Percentiles rank a stretch among this genome's conserved stretches.
phyloP scores from a whole-genome alignment of 2,888 invertebrate genomes.

The Octodonta nipae region DNA sequence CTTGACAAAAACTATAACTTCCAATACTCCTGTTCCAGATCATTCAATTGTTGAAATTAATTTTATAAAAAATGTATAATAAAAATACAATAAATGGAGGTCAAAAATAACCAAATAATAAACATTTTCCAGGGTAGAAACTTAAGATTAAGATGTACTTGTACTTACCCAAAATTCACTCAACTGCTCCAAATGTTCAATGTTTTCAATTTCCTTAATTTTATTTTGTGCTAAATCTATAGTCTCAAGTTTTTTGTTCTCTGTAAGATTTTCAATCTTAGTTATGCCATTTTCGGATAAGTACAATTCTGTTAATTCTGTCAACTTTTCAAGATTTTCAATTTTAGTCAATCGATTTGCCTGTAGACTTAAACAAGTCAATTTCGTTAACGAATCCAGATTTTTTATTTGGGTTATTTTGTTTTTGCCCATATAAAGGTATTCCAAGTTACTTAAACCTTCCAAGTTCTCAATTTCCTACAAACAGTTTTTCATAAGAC shows the following conservation, averaged over 20 bases:
- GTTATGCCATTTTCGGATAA: conserved; percentile 85
- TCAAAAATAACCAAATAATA: too few relatives aligned
- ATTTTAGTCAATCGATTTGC: conserved; percentile 79
- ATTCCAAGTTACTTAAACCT: conserved; percentile 56
- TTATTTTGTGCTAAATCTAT: conserved; percentile 84
- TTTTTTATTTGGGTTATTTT: conserved; percentile 82
- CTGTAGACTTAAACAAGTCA: conserved; percentile 77
- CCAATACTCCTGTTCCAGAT: too few relatives aligned
- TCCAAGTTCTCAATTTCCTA: conserved; percentile 80
- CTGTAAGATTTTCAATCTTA: conserved; percentile 60
- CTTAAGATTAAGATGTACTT: too few relatives aligned
- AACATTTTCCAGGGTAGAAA: not conserved
- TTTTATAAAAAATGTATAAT: too few relatives aligned
- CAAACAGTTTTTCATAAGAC: too few relatives aligned
- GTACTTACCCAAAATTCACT: conserved; percentile 88
- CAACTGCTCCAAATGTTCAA: conserved; percentile 61
- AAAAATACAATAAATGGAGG: too few relatives aligned
- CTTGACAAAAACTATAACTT: too few relatives aligned
- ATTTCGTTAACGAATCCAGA: conserved; percentile 53
- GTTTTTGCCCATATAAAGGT: conserved; percentile 85
- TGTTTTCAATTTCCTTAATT: conserved; percentile 64
- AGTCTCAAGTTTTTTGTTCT: conserved; percentile 61
- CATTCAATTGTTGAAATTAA: too few relatives aligned
- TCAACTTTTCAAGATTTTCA: conserved; percentile 66
- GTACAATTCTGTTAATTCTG: conserved; percentile 73